These are phyloP conservation scores for Hartigia nigra DNA, from an alignment of 2,888 invertebrate species.

Conservation along the genomic window DNA sequence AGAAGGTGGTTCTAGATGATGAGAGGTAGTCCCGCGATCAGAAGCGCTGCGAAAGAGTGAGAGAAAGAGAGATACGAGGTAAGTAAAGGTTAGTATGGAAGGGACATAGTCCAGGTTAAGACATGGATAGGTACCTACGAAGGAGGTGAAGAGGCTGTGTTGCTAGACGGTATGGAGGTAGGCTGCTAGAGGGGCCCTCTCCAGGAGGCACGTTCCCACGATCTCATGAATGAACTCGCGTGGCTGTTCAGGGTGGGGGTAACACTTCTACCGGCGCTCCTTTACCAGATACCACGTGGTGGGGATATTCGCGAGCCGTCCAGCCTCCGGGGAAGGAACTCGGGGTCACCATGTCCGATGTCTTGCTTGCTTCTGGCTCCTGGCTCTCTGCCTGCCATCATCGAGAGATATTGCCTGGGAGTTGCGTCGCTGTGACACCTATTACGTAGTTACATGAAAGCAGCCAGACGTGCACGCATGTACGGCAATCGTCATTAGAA, in stretches of 20 bases:
- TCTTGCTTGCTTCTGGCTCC: slow-evolving; percentile 41
- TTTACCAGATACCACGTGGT: background rate
- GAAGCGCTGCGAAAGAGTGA: slow-evolving; percentile 63
- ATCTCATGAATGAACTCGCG: slow-evolving; percentile 67
- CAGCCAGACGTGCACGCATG: background rate
- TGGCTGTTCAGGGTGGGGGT: slow-evolving; percentile 57
- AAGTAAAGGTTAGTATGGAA: background rate
- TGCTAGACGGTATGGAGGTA: background rate
- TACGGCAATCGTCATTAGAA: background rate
- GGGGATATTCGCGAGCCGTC: slow-evolving; percentile 12
- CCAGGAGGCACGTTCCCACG: slow-evolving; percentile 63
- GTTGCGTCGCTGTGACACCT: background rate
- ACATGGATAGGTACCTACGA: background rate
- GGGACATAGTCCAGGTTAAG: background rate
- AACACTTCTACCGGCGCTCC: slow-evolving; percentile 9
- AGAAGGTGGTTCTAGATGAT: slow-evolving; percentile 66
- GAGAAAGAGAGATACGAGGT: background rate
- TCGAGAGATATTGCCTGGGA: background rate
- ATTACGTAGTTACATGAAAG: background rate
- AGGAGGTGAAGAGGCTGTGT: background rate
- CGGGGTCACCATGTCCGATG: slow-evolving; percentile 33
- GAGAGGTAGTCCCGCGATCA: slow-evolving; percentile 65
- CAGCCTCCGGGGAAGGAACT: slow-evolving; percentile 43
- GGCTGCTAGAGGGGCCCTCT: slow-evolving; percentile 37
- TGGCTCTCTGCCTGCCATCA: slow-evolving; percentile 28